Conservation (phyloP, 2,113 vertebrate genomes). For the Syngnathus typhle region DNA sequence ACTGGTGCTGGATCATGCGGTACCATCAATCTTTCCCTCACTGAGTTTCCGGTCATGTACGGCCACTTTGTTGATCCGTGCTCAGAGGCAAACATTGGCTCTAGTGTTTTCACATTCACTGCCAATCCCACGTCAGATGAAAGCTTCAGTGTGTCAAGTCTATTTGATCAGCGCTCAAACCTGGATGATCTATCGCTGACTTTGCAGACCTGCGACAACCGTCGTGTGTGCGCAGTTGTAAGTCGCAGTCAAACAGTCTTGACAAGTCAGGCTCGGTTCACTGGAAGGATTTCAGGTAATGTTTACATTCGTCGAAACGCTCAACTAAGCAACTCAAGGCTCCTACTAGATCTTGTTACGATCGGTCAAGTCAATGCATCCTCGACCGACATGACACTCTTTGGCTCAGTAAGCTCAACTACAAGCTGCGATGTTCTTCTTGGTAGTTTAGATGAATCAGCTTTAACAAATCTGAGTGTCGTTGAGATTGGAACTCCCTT, state of each 20-base stretch:
- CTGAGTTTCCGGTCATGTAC: slow-evolving; percentile 69
- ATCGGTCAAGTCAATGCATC: slow-evolving; percentile 37
- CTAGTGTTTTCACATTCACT: slow-evolving; percentile 44
- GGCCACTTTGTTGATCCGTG: slow-evolving; percentile 68
- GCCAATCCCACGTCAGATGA: slow-evolving; percentile 5
- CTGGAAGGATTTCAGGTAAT: slow-evolving; percentile 58
- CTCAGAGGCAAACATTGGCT: slow-evolving; percentile 56
- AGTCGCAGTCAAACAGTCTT: slow-evolving; percentile 21
- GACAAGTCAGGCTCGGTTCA: slow-evolving; percentile 68
- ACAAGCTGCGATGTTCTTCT: slow-evolving; percentile 48
- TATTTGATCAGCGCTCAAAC: slow-evolving; percentile 42
- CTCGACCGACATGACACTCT: slow-evolving; percentile 36
- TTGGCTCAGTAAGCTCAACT: slow-evolving; percentile 34
- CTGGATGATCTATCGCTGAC: slow-evolving; percentile 66
- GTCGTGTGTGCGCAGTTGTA: slow-evolving; percentile 61
- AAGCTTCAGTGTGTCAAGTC: slow-evolving; percentile 22
- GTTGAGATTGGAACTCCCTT: slow-evolving; percentile 58
- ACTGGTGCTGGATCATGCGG: slow-evolving; percentile 51
- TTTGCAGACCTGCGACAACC: slow-evolving; percentile 58
- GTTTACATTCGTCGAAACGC: slow-evolving; percentile 62
- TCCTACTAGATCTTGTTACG: slow-evolving; percentile 60
- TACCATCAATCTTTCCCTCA: slow-evolving; percentile 56
- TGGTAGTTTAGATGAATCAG: slow-evolving; percentile 19
- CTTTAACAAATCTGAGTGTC: slow-evolving; percentile 46
- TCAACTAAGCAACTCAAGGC: slow-evolving; percentile 12